A percentile compares a stretch with the other conserved stretches of the same genome.
Evolutionary conservation across 2,888 invertebrate species (phyloP).

Genomic region (Meteorus cinctellus): DNA sequence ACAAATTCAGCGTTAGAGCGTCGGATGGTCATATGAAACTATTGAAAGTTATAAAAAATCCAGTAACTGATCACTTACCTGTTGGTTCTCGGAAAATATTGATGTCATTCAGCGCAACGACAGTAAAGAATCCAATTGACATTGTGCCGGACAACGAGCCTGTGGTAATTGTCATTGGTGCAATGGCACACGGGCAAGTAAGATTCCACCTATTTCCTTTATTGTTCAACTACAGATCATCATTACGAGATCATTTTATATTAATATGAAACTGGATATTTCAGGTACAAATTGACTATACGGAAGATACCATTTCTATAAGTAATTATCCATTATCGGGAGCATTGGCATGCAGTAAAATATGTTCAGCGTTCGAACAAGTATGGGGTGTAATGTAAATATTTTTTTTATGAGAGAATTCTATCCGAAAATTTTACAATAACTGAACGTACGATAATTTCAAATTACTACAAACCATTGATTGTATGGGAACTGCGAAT

Average conservation of each 20-base stretch:
- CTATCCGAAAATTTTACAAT: no score
- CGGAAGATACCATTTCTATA: constrained; percentile 92
- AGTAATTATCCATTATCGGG: constrained; percentile 98
- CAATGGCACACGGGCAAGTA: constrained; percentile 98
- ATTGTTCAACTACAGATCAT: neutral
- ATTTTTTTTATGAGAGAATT: neutral
- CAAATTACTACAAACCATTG: no score
- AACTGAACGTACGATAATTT: no score
- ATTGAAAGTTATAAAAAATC: constrained; percentile 97
- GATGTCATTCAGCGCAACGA: constrained; percentile 91
- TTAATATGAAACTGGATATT: constrained; percentile 47
- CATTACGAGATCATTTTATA: neutral
- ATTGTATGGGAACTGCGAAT: no score
- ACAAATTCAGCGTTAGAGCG: constrained; percentile 94
- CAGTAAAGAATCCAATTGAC: constrained; percentile 81
- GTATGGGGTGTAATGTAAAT: constrained; percentile 78
- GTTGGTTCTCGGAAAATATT: constrained; percentile 92
- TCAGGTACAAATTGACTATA: constrained; percentile 84
- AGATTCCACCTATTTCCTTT: constrained; percentile 64
- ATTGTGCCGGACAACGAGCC: constrained; percentile 88
- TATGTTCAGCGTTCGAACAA: constrained; percentile 96
- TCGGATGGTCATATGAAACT: constrained; percentile 91
- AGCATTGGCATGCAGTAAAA: constrained; percentile 95
- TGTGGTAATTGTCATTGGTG: constrained; percentile 92
- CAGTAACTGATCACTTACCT: constrained; percentile 94